Base-by-base conservation (phyloP, 2,113 vertebrate species). In the Caranx ignobilis region DNA sequence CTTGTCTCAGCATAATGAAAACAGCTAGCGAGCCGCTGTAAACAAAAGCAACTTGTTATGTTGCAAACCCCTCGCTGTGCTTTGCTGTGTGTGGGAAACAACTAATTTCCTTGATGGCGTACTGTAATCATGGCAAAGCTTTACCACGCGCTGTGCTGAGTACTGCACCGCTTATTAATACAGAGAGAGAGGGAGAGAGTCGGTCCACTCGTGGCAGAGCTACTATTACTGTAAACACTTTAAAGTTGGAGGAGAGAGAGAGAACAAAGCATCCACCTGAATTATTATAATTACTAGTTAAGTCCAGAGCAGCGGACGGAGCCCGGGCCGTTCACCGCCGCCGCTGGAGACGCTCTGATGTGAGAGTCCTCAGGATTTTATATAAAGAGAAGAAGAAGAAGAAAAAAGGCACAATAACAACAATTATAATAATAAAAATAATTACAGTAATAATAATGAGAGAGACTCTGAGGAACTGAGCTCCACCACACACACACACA, bases 11-110 rank as follows among this genome's bases (percentile, higher is more conserved):
- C 91, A 88, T 94, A 94, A 94, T 94, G 93, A 96, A 96, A 92
- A 95, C 94, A 93, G 96, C 88, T 31, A 85, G 87, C 85, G 81
- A 92, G 87, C 96, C 86, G 81, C 95, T 91, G 95, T 96, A 96
- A 97, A 97, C 94, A 96, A 92, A 95, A 91, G 87, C 91, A 96
- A 93, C 92, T 93, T 96, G 94, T 95, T 95, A 93, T 95, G 91
- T 92, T 93, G 93, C 94, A 94, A 86, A 92, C 91, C 81, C 90
- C 93, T 94, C 93, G 95, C 92, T 95, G 90, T 80, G 95, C 93
- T 68, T 82, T 79, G 78, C 82, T 60, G 85, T 78, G 88, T 83
- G 89, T 84, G 87, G 82, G 92, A 94, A 94, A 96, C 82, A 94
- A 95, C 96, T 96, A 86, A 96, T 96, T 96, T 95, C 93, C 93